Conservation (phyloP, 1,140 invertebrate genomes). For the Dreissena rostriformis region DNA sequence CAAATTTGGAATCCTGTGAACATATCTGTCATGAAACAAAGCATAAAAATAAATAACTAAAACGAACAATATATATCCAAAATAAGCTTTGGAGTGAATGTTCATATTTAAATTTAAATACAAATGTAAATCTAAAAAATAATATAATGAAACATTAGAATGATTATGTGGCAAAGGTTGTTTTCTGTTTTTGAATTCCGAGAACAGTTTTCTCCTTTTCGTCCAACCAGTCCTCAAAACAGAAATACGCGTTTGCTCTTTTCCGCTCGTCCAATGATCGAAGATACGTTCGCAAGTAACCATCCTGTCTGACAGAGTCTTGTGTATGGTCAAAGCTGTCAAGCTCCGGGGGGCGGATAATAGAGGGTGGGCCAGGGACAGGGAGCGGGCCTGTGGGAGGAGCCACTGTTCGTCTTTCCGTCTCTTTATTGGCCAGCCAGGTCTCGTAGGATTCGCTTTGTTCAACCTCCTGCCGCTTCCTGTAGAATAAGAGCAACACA, state of each 20-base stretch:
- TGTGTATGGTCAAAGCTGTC: not conserved
- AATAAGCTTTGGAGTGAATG: no score
- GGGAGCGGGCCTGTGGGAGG: not conserved
- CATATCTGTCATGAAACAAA: no score
- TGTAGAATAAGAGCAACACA: conserved; percentile 13
- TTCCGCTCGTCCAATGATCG: conserved; percentile 42
- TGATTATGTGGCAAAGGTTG: conserved; percentile 27
- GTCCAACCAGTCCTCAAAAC: conserved; percentile 49
- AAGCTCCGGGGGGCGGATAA: not conserved
- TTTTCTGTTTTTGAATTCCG: conserved; percentile 37
- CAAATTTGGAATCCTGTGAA: no score
- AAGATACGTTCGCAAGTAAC: conserved; percentile 45
- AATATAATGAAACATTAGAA: not conserved
- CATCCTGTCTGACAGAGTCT: conserved; percentile 1
- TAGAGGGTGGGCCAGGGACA: not conserved
- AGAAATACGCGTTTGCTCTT: conserved; percentile 37
- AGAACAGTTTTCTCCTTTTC: conserved; percentile 52
- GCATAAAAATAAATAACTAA: no score
- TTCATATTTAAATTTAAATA: no score
- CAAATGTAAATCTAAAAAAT: no score
- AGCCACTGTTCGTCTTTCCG: conserved; percentile 17
- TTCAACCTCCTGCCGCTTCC: conserved; percentile 45
- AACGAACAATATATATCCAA: no score
- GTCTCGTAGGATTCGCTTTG: conserved; percentile 59
- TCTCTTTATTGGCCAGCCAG: conserved; percentile 55